Evolutionary conservation across 2,113 vertebrate genomes (phyloP).

Genomic region (Zosterops borbonicus): DNA sequence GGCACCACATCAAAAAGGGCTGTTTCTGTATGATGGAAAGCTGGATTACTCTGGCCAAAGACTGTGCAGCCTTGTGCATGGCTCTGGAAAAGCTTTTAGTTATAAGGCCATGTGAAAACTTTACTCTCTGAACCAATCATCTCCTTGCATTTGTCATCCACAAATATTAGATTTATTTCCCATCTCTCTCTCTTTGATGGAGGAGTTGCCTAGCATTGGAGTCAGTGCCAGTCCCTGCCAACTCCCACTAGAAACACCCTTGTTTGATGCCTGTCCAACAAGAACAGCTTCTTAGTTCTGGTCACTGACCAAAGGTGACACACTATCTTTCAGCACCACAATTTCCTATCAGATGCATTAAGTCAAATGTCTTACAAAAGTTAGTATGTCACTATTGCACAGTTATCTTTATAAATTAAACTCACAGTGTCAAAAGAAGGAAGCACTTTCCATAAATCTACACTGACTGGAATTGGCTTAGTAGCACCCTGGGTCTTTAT

Average conservation of each 20-base stretch:
- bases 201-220: neutral
- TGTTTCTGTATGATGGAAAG: neutral
- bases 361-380: neutral
- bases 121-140: neutral
- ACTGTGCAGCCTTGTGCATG: neutral
- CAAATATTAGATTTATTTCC: neutral
- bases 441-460: neutral
- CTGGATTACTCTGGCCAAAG: neutral
- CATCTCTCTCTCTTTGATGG: neutral
- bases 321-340: rapidly evolving
- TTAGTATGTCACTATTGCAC: neutral
- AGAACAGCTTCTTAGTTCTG: neutral
- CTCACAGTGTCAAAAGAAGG: neutral
- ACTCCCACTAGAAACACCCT: neutral
- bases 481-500: neutral
- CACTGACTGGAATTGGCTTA: neutral
- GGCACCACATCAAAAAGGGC: neutral
- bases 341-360: neutral
- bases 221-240: neutral
- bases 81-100: neutral
- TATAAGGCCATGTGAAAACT: neutral
- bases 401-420: neutral
- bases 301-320: neutral
- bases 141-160: neutral
- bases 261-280: neutral